Base-by-base conservation (phyloP, 2,888 invertebrate genomes). In the Meteorus colon region DNA sequence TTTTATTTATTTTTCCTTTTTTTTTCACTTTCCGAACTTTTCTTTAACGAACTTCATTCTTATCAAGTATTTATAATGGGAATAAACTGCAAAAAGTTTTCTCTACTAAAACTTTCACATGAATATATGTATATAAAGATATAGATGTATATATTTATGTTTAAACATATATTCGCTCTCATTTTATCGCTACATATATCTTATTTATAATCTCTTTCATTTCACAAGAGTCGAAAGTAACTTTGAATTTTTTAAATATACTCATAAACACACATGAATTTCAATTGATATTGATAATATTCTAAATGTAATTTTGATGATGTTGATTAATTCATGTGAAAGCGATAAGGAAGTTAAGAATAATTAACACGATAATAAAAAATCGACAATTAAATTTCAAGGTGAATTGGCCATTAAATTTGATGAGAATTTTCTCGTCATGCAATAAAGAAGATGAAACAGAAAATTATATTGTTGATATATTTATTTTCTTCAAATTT, bases 41-140 rank as follows among this genome's bases (percentile, higher is more conserved):
- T 78, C 75, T 72, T 74, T 78, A 78, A 78, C 73, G 68, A 76
- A 68, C 60, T 74, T 67, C 62, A 55, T 72, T 71, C 67, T 37
- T 71, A 51, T 74, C 34, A 65, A 74, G 66, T 48, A 27, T 29
- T 73, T 45, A 31, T 45, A 48, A 60, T 45, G 19, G 72, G n/a
- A 62, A 29, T 27, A 27, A 29, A 24, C 48, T 63, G 48, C 24
- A 59, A 73, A 37, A 55, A 37, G 27, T 71, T 31, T 69, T 55
- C 8, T 24, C 29, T 14, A n/a, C 48, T 16, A 66, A 66, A 66
- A 37, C 41, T 66, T 66, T 37, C n/a, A 41, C 27, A 16, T 19
- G 66, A 66, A 41, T 66, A 24, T 41, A 41, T 41, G 8, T 34
- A 34, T 34, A 34, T 34, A 34, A 6, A 34, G 4, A 41, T 41